phyloP scores from a whole-genome alignment of 2,113 vertebrate genomes.

The Hemicordylus capensis region DNA sequence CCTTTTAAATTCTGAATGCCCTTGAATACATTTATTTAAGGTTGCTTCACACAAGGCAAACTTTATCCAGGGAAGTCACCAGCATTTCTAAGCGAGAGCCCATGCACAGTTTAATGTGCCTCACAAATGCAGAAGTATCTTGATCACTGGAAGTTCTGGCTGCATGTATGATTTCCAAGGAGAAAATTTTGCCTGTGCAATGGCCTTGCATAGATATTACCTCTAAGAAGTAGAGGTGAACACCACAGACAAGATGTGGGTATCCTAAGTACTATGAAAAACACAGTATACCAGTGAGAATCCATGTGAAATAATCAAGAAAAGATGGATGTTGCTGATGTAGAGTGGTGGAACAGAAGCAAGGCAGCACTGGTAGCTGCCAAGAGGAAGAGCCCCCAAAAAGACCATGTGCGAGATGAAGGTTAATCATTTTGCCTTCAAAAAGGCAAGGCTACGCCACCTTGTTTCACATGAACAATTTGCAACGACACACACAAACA shows the following conservation, averaged over 20 bases:
- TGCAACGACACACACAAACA: background rate
- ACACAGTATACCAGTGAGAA: conserved; percentile 13
- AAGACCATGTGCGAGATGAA: conserved; percentile 7
- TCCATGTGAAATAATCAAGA: conserved; percentile 8
- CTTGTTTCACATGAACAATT: conserved; percentile 18
- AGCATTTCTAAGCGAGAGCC: background rate
- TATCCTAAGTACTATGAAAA: conserved; percentile 5
- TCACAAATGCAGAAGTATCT: background rate
- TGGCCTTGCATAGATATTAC: background rate
- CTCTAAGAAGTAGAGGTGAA: background rate
- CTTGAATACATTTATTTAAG: background rate
- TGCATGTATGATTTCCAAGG: background rate
- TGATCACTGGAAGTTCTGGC: background rate
- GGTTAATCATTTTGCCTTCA: conserved; percentile 2
- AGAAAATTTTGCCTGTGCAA: background rate
- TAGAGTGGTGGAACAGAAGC: background rate
- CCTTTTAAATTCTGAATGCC: background rate
- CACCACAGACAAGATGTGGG: background rate
- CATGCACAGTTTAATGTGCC: background rate
- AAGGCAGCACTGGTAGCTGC: background rate
- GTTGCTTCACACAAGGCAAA: background rate
- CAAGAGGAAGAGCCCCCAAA: background rate
- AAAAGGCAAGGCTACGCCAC: background rate
- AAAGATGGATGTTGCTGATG: background rate
- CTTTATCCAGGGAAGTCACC: background rate